Evolutionary conservation across 2,797 vertebrate species (phyloP), one percentile per base, ranked within the genome.

Genomic region (Sylvilagus floridanus): DNA sequence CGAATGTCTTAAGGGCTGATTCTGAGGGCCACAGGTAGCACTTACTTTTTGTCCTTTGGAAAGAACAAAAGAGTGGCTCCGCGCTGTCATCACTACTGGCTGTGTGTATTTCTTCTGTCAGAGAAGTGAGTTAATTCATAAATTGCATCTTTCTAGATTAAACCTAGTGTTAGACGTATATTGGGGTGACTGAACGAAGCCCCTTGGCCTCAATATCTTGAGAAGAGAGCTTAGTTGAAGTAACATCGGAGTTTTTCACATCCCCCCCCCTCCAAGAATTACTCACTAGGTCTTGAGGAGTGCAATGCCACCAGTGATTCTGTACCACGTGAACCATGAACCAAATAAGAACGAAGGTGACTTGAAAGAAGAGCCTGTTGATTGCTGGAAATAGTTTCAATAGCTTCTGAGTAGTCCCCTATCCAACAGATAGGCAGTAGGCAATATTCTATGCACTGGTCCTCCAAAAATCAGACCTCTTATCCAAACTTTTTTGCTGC

Each of bases 321-420:
- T 66, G 24, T 2, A 26, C 14, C n/a, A 54, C 30, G 13, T 57
- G 37, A 32, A 42, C 22, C 10, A 0, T 14, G 21, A 62, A 35
- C 30, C 1, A 0, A 17, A 9, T 17, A 16, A 19, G 26, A 4
- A 19, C 32, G 47, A 22, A 0, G 3, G 5, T 7, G 21, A 4
- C 32, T 47, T 66, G 52, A 66, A 75, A 54, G 16, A 47, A 8
- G 21, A 30, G 26, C 16, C 47, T 13, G 6, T 52, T 50, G 7
- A 28, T 50, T 28, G 50, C n/a, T 75, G 16, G 84, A 57, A 72
- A 22, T 16, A 78, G 0, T 1, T 12, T 6, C 5, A 82, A 7
- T 2, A 7, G 30, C 22, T 77, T 94, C 73, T 82, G 4, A 5
- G 16, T 83, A 52, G 9, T 26, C 13, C 21, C 11, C 5, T 22